Evolutionary conservation across 2,888 invertebrate species (phyloP), one percentile per base, ranked within the genome.

Genomic region (Auanema sp.): DNA sequence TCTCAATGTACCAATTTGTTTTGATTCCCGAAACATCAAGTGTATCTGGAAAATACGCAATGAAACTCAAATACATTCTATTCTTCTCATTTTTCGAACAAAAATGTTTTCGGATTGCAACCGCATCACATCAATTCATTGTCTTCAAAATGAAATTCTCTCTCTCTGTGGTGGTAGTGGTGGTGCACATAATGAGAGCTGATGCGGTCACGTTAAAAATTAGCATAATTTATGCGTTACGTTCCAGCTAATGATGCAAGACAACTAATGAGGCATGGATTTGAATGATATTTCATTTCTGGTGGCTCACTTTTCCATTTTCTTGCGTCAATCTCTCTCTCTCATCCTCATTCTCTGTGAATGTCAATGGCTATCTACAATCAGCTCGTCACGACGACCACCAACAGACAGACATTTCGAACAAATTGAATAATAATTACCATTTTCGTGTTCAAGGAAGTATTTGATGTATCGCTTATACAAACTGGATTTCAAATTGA

Each of bases 1-100:
- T 55, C 41, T 74, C 75, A 10, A 78, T 70, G 43, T 76, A 74
- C 78, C 78, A 78, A 43, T 78, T 78, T 21, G 76, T 74, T 11
- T 68, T 57, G 33, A 77, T 68, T 2, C 49, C 33, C 16, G 66
- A 65, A 47, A 66, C 66, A 47, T 76, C 65, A 4, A 77, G 51
- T 49, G 65, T 63, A 42, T 71, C 75, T 69, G 60, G 44, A 65
- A 60, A 2, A n/a, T n/a, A n/a, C n/a, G n/a, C n/a, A n/a, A n/a
- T n/a, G n/a, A n/a, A n/a, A n/a, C n/a, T n/a, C n/a, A n/a, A 33
- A 33, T 33, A 23, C 50, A 14, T 16, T 50, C 2, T 14, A n/a
- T 10, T 4, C 41, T 41, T 11, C 2, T 56, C 49, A 4, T 21
- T 54, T 60, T 16, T 40, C 41, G 16, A 23, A 8, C n/a, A 50